Conservation (phyloP, 2,888 invertebrate species). For the Tigriopus californicus region DNA sequence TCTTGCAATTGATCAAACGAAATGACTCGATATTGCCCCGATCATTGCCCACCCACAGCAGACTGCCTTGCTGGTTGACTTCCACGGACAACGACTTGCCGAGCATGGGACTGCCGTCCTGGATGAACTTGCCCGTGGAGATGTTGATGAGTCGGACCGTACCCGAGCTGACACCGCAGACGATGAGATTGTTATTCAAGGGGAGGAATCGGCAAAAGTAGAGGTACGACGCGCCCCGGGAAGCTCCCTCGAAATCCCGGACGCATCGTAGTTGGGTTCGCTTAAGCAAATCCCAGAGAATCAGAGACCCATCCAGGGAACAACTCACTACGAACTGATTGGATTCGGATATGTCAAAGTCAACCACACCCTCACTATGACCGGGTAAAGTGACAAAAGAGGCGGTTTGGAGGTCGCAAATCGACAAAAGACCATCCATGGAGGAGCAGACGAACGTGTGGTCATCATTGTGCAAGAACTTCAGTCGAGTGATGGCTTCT, state of each 20-base stretch:
- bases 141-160: neutral
- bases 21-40: conserved; percentile 6
- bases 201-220: conserved; percentile 9
- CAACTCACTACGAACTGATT: conserved; percentile 1
- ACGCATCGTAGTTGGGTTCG: neutral
- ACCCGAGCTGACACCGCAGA: neutral
- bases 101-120: neutral
- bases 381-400: neutral
- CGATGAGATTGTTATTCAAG: conserved; percentile 8
- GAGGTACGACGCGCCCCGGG: neutral
- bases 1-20: neutral
- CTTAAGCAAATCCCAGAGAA: neutral
- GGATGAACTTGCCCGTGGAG: conserved; percentile 8
- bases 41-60: conserved; percentile 7
- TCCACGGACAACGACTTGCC: neutral
- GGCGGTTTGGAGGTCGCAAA: neutral
- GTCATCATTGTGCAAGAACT: neutral
- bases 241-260: neutral
- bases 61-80: neutral
- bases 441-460: neutral
- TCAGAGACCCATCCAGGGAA: neutral
- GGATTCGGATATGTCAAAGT: conserved; percentile 9
- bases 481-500: neutral
- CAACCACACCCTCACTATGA: neutral
- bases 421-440: neutral